These are phyloP conservation scores for Gonioctena quinquepunctata DNA, from an alignment of 1,140 invertebrate genomes.

Conservation along the genomic window DNA sequence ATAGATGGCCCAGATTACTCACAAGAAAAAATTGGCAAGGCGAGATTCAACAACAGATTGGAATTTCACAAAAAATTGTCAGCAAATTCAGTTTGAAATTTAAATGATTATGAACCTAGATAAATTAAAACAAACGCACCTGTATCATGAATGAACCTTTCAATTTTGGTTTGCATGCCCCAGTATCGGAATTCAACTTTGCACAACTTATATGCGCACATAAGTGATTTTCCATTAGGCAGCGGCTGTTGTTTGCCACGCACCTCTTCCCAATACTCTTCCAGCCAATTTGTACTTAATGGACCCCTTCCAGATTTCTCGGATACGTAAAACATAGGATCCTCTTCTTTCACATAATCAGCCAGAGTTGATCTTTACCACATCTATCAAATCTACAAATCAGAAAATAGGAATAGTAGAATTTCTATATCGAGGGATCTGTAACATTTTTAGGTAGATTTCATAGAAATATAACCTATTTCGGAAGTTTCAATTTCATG, in stretches of 20 bases:
- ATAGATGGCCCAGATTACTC: too few relatives aligned
- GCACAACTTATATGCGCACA: constrained; percentile 99
- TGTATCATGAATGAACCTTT: constrained; percentile 98
- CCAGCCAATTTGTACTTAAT: constrained; percentile 84
- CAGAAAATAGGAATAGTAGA: neutral
- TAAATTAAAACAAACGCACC: too few relatives aligned
- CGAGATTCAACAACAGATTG: too few relatives aligned
- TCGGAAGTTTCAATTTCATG: too few relatives aligned
- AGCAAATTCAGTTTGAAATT: too few relatives aligned
- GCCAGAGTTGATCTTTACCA: constrained; percentile 95
- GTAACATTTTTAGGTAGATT: too few relatives aligned
- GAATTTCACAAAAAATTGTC: too few relatives aligned
- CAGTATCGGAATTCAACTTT: constrained; percentile 98
- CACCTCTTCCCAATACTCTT: constrained; percentile 85
- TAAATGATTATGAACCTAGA: too few relatives aligned
- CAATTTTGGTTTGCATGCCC: constrained; percentile 99
- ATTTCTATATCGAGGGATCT: neutral
- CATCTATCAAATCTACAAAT: constrained; percentile 90
- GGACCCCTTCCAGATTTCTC: constrained; percentile 93
- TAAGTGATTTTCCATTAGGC: constrained; percentile 83
- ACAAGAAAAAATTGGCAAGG: too few relatives aligned
- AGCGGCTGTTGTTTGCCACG: constrained; percentile 77
- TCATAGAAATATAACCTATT: neutral
- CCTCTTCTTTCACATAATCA: constrained; percentile 94
- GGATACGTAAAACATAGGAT: constrained; percentile 88